A percentile compares a stretch with the other conserved stretches of the same genome.
phyloP scores from a whole-genome alignment of 1,140 invertebrate genomes.

The Drosophila varians region DNA sequence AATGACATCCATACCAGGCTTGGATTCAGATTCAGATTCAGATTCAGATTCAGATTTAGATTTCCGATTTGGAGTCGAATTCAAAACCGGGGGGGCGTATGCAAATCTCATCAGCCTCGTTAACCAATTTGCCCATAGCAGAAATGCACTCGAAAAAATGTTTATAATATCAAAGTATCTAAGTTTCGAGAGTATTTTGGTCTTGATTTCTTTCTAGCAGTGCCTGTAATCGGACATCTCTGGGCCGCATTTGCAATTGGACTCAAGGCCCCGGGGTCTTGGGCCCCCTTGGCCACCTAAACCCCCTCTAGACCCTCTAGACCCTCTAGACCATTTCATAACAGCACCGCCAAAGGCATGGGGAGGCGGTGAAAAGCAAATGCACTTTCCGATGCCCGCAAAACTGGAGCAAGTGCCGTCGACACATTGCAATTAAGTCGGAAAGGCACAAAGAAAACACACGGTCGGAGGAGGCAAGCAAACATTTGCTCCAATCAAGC shows the following conservation, averaged over 20 bases:
- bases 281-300: too few relatives aligned
- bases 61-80: too few relatives aligned
- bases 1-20: slow-evolving; percentile 63
- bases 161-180: too few relatives aligned
- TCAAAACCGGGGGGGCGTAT: not conserved
- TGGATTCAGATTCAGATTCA: not conserved
- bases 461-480: not conserved
- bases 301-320: slow-evolving; percentile 1
- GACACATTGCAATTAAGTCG: slow-evolving; percentile 50
- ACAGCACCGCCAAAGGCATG: slow-evolving; percentile 17
- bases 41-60: not conserved
- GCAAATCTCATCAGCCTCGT: slow-evolving; percentile 1
- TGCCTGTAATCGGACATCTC: not conserved
- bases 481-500: not conserved
- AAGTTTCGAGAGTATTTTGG: too few relatives aligned
- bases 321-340: slow-evolving; percentile 43
- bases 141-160: too few relatives aligned
- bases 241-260: slow-evolving; percentile 21
- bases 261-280: slow-evolving; percentile 46
- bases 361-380: slow-evolving; percentile 39
- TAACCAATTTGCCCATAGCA: too few relatives aligned
- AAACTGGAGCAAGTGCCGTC: slow-evolving; percentile 58
- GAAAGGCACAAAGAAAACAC: slow-evolving; percentile 27
- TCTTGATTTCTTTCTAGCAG: not conserved
- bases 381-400: slow-evolving; percentile 60